Evolutionary conservation across 2,888 invertebrate species (phyloP).

Genomic region (Nasonovia ribisnigri): DNA sequence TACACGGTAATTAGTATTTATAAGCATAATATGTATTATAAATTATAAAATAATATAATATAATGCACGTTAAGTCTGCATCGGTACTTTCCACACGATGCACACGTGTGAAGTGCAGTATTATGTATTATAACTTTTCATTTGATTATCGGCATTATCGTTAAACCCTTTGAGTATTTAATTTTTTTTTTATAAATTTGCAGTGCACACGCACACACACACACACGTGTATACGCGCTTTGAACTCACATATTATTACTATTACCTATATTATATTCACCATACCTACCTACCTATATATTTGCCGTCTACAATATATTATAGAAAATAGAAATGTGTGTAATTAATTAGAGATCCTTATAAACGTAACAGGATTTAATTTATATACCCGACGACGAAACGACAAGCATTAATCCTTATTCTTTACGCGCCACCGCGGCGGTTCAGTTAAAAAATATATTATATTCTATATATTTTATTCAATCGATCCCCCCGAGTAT

Average conservation of each 20-base stretch:
- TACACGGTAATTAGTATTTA: not conserved
- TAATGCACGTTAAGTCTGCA: not conserved
- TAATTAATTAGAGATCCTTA: constrained; percentile 37
- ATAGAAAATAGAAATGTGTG: not conserved
- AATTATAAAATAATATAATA: not conserved
- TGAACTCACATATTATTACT: not conserved
- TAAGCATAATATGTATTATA: not conserved
- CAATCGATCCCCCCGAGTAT: constrained; percentile 8
- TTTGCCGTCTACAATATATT: not conserved
- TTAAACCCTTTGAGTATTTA: not conserved
- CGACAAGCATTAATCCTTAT: constrained; percentile 5
- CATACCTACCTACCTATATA: not conserved
- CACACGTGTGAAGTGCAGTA: not conserved
- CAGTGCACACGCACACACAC: not conserved
- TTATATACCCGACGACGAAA: constrained; percentile 11
- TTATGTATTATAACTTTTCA: not conserved
- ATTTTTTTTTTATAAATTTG: not conserved
- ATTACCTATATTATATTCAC: too few species aligned
- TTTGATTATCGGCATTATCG: not conserved
- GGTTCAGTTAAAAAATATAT: constrained; percentile 11
- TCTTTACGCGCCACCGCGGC: not conserved
- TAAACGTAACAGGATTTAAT: constrained; percentile 34
- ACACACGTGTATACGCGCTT: not conserved
- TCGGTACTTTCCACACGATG: not conserved
- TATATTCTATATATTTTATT: constrained; percentile 11